Percentiles rank a stretch among this genome's conserved stretches.
Evolutionary conservation across 1,140 invertebrate genomes (phyloP).

Genomic region (Ips nitidus): DNA sequence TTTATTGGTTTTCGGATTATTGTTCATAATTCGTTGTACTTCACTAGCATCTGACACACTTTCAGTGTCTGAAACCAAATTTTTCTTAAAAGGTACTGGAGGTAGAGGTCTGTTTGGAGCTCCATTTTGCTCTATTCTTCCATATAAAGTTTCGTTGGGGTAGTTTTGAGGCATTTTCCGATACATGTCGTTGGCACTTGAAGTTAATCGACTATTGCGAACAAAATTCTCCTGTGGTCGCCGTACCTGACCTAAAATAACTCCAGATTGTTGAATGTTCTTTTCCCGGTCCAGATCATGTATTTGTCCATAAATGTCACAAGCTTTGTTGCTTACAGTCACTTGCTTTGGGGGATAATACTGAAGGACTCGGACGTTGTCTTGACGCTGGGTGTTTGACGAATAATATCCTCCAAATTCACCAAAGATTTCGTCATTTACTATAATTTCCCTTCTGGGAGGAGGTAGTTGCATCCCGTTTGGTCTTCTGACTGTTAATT

Average conservation of each 20-base stretch:
- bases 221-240: conserved; percentile 43
- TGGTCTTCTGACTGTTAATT: conserved; percentile 7
- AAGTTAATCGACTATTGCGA: conserved; percentile 47
- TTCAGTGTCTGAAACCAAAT: conserved; percentile 30
- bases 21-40: conserved; percentile 62
- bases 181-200: conserved; percentile 50
- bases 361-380: conserved; percentile 1
- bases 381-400: conserved; percentile 1
- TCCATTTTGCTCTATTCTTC: conserved; percentile 22
- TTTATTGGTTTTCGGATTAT: conserved; percentile 34
- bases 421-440: conserved; percentile 40
- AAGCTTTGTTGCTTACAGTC: conserved; percentile 48
- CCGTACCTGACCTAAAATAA: conserved; percentile 48
- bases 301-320: conserved; percentile 52
- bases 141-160: conserved; percentile 26
- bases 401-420: conserved; percentile 31
- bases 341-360: conserved; percentile 38
- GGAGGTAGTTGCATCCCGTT: conserved; percentile 8
- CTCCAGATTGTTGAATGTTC: conserved; percentile 41
- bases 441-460: conserved; percentile 30
- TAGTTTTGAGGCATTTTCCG: conserved; percentile 24
- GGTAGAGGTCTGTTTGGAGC: conserved; percentile 45
- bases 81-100: conserved; percentile 40
- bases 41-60: conserved; percentile 64
- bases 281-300: conserved; percentile 40